Conservation (phyloP, 1,140 invertebrate genomes). For the Muscidifurax raptorellus region DNA sequence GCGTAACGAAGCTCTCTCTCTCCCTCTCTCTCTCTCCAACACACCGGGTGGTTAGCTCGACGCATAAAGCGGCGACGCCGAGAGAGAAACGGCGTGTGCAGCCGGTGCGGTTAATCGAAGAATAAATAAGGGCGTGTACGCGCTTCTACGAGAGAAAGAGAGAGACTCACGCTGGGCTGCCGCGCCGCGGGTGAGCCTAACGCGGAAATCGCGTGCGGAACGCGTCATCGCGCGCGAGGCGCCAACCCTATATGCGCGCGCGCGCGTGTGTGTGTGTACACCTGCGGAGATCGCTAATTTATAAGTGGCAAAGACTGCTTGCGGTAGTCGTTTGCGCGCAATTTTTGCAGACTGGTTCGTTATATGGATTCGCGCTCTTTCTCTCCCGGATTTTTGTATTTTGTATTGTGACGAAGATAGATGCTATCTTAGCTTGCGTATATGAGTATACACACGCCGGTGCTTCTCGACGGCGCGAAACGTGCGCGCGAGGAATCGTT, state of each 20-base stretch:
- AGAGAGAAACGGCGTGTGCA: conserved; percentile 37
- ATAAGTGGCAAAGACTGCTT: background rate
- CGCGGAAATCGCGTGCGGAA: conserved; percentile 72
- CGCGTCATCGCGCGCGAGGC: conserved; percentile 58
- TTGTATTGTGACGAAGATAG: no score
- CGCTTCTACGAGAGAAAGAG: conserved; percentile 68
- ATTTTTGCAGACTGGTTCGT: conserved; percentile 42
- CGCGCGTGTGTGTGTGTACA: conserved; percentile 21
- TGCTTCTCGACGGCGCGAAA: background rate
- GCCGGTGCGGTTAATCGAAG: conserved; percentile 63
- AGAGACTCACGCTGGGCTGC: conserved; percentile 69
- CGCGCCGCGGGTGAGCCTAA: conserved; percentile 66
- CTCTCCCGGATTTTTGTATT: conserved; percentile 33
- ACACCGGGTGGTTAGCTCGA: conserved; percentile 8
- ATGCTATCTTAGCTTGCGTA: no score
- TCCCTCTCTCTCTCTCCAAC: no score
- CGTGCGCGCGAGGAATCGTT: conserved; percentile 6
- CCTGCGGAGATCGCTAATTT: background rate
- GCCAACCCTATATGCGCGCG: conserved; percentile 48
- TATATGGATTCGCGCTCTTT: background rate
- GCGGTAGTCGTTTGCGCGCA: background rate
- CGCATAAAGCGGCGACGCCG: background rate
- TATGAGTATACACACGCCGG: background rate
- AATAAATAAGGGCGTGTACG: conserved; percentile 69
- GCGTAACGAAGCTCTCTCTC: background rate